Percentiles rank a stretch among this genome's conserved stretches.
phyloP scores from a whole-genome alignment of 2,113 vertebrate species.

The Aplodontia rufa region DNA sequence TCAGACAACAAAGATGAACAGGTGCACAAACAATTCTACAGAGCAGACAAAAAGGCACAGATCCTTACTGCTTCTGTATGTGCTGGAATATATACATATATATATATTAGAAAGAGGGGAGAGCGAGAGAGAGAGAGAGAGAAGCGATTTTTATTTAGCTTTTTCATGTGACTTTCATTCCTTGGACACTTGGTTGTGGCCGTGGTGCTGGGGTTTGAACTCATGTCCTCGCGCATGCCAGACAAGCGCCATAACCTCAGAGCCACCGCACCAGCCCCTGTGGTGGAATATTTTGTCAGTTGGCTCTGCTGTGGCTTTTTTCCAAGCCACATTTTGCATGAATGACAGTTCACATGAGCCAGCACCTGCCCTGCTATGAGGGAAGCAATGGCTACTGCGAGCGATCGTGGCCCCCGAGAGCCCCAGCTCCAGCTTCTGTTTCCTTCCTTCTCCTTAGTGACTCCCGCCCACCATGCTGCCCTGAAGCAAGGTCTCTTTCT shows the following conservation, averaged over 20 bases:
- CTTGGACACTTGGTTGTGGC: no score
- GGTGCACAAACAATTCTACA: not conserved
- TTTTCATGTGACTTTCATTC: no score
- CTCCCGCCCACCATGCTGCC: not conserved
- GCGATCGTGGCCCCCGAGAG: not conserved
- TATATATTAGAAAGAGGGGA: no score
- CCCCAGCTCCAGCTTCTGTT: not conserved
- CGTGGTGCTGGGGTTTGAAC: no score
- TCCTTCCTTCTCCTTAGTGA: not conserved
- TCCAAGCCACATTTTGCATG: not conserved
- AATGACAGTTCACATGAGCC: not conserved
- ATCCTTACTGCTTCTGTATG: not conserved
- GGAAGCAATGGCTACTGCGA: not conserved
- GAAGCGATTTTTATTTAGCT: no score
- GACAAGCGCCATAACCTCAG: no score
- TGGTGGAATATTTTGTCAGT: not conserved
- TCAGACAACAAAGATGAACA: conserved; percentile 10
- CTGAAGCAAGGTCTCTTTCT: not conserved
- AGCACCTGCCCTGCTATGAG: not conserved
- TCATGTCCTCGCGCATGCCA: no score
- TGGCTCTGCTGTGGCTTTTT: not conserved
- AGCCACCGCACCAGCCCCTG: no score
- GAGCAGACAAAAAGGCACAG: not conserved
- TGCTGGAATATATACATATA: no score
- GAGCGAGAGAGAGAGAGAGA: no score